Evolutionary conservation across 2,113 vertebrate species (phyloP).

Genomic region (Cyphomyrus discorhynchus): DNA sequence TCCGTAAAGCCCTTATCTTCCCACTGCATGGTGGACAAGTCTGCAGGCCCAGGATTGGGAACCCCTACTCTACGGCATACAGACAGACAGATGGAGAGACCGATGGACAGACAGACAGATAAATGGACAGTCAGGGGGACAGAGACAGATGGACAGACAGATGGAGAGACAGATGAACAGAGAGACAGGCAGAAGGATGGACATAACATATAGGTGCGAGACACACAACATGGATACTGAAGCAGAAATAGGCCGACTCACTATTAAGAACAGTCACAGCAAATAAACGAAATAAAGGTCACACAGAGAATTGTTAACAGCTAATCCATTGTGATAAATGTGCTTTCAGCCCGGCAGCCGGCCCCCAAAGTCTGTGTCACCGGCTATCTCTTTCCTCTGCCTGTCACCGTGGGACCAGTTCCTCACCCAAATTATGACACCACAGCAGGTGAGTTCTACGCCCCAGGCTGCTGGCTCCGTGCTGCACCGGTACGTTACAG

Average conservation of each 20-base stretch:
- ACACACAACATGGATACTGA: neutral
- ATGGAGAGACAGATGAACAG: neutral
- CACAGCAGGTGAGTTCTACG: slow-evolving; percentile 64
- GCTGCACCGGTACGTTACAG: neutral
- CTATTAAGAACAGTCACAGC: neutral
- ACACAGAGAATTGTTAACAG: neutral
- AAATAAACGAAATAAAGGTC: neutral
- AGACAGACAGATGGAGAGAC: neutral
- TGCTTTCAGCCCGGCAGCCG: slow-evolving; percentile 68
- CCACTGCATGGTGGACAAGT: neutral
- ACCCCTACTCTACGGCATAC: neutral
- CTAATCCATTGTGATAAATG: neutral
- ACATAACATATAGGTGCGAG: neutral
- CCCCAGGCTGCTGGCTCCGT: neutral
- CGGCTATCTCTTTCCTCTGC: slow-evolving; percentile 81
- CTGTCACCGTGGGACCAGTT: slow-evolving; percentile 66
- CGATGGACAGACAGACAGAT: neutral
- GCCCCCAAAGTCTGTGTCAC: slow-evolving; percentile 71
- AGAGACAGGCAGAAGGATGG: neutral
- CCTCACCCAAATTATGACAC: slow-evolving; percentile 73
- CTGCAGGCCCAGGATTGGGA: neutral
- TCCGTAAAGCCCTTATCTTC: neutral
- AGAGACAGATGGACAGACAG: neutral
- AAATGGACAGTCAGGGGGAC: neutral
- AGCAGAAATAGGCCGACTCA: neutral